These are phyloP conservation scores for Manacus vitellinus DNA, from an alignment of 2,113 vertebrate species.

Conservation along the genomic window DNA sequence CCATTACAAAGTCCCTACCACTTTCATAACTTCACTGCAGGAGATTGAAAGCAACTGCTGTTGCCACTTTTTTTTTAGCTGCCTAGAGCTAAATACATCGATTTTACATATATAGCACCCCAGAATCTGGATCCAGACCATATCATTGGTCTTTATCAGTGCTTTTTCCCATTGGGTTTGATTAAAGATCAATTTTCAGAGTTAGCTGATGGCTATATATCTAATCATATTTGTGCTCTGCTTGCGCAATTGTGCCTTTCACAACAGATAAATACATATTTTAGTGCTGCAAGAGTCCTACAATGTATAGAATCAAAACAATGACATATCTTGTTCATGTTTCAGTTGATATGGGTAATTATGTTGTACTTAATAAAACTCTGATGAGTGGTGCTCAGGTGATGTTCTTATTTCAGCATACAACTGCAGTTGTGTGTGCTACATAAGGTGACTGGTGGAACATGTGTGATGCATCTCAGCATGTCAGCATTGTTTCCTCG, in stretches of 20 bases:
- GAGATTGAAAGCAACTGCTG: constrained; percentile 58
- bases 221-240: not conserved
- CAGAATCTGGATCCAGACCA: not conserved
- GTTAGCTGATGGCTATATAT: not conserved
- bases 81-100: not conserved
- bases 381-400: not conserved
- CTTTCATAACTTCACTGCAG: constrained; percentile 50
- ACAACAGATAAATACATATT: not conserved
- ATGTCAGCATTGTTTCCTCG: not conserved
- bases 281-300: not conserved
- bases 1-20: not conserved
- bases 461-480: not conserved
- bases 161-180: constrained; percentile 10
- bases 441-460: not conserved
- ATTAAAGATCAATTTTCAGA: constrained; percentile 42
- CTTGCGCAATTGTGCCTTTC: not conserved
- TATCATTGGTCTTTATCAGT: constrained; percentile 7
- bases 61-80: not conserved
- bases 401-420: not conserved
- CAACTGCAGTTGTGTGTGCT: not conserved
- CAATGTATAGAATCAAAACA: not conserved
- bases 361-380: not conserved
- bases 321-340: not conserved
- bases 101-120: constrained; percentile 10
- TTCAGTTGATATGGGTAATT: not conserved